Percentiles rank a stretch among this genome's conserved stretches.
phyloP scores from a whole-genome alignment of 2,113 vertebrate genomes.

The Saccopteryx bilineata region DNA sequence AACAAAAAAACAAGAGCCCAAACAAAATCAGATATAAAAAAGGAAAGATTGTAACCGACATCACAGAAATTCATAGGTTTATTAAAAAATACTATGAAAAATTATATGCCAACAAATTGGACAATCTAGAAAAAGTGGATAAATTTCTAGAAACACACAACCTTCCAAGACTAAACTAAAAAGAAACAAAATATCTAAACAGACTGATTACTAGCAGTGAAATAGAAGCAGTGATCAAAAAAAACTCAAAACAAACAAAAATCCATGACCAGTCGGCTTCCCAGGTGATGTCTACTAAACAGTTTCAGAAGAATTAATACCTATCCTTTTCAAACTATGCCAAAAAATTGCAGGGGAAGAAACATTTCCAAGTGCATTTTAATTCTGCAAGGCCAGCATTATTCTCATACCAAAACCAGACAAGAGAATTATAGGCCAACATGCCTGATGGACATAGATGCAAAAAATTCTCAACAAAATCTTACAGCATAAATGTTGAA shows the following conservation, averaged over 20 bases:
- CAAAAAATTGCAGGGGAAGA: not conserved
- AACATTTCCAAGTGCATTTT: not conserved
- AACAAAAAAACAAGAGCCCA: not conserved
- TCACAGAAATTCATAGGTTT: not conserved
- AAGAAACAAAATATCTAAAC: not conserved
- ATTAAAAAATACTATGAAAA: not conserved
- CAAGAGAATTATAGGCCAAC: not conserved
- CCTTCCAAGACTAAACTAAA: not conserved
- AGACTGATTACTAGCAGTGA: not conserved
- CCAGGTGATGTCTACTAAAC: not conserved
- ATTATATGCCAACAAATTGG: not conserved
- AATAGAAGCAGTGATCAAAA: not conserved
- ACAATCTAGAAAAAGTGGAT: not conserved
- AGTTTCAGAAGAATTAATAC: not conserved
- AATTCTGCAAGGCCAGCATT: not conserved
- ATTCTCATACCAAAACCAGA: not conserved
- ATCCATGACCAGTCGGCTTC: not conserved
- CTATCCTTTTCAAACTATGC: not conserved
- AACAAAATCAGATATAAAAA: not conserved
- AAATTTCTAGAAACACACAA: not conserved
- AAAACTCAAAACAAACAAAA: not conserved
- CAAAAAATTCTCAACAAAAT: not conserved
- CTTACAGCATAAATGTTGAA: not conserved
- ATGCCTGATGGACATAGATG: not conserved
- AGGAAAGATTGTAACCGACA: not conserved